These are phyloP conservation scores for Pterostichus niger DNA, from an alignment of 2,888 invertebrate species.

Conservation along the genomic window DNA sequence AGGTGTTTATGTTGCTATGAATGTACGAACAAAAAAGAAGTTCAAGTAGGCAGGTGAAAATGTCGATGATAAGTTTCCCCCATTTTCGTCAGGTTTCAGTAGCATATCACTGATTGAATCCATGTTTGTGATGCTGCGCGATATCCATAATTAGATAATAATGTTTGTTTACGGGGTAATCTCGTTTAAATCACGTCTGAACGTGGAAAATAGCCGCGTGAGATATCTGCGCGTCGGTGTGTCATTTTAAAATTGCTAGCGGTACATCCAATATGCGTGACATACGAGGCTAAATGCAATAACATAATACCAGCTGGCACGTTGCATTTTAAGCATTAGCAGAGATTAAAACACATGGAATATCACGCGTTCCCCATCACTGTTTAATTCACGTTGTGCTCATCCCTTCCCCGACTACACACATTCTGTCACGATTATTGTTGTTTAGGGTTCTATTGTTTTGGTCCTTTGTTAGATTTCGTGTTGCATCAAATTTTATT, in stretches of 20 bases:
- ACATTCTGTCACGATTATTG: not conserved
- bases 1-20: no score
- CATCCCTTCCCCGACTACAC: not conserved
- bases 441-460: not conserved
- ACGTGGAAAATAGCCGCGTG: not conserved
- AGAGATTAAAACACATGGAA: not conserved
- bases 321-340: slow-evolving; percentile 6
- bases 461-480: not conserved
- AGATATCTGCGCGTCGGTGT: slow-evolving; percentile 12
- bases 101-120: not conserved
- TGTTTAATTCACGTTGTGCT: not conserved
- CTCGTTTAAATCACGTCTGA: slow-evolving; percentile 10
- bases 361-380: not conserved
- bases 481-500: no score
- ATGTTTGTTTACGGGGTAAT: slow-evolving; percentile 11
- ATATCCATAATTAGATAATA: slow-evolving; percentile 15
- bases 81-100: no score
- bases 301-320: slow-evolving; percentile 12
- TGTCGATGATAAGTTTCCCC: no score
- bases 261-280: slow-evolving; percentile 5
- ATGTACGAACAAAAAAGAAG: no score
- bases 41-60: no score
- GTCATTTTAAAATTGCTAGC: slow-evolving; percentile 6
- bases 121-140: not conserved
- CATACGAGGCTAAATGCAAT: slow-evolving; percentile 8